Conservation (phyloP, 2,888 invertebrate species). For the Drosophila anceps region DNA sequence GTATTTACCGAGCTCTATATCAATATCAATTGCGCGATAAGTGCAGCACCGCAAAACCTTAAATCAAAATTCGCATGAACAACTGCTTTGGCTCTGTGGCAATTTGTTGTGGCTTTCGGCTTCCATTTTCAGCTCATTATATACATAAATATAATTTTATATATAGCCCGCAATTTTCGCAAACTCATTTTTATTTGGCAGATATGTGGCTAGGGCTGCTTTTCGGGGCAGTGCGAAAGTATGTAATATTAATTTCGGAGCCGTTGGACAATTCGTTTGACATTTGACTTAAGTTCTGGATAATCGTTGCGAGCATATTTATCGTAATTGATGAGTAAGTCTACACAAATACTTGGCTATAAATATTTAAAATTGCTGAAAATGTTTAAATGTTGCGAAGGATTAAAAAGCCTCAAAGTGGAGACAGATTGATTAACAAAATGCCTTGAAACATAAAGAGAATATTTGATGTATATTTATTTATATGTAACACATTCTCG, state of each 20-base stretch:
- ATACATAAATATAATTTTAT: slow-evolving; percentile 7
- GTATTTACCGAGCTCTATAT: slow-evolving; percentile 38
- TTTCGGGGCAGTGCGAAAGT: slow-evolving; percentile 4
- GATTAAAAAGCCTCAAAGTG: not conserved
- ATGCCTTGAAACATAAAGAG: not conserved
- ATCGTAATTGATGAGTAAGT: not conserved
- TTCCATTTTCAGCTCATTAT: slow-evolving; percentile 50
- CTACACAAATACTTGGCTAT: not conserved
- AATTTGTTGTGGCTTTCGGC: slow-evolving; percentile 59
- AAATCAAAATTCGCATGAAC: slow-evolving; percentile 63
- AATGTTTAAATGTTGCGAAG: not conserved
- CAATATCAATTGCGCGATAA: slow-evolving; percentile 75
- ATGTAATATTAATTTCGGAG: not conserved
- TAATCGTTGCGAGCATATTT: not conserved
- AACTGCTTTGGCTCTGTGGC: slow-evolving; percentile 48
- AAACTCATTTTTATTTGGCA: slow-evolving; percentile 43
- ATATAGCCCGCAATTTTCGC: slow-evolving; percentile 22
- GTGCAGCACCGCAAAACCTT: slow-evolving; percentile 61
- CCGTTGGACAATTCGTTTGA: slow-evolving; percentile 6
- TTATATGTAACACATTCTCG: not conserved
- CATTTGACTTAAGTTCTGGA: not conserved
- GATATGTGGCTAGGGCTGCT: not conserved
- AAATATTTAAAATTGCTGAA: not conserved
- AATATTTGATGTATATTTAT: not conserved
- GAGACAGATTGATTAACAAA: too few relatives aligned